These are phyloP conservation scores for Bungarus multicinctus DNA, from an alignment of 2,113 vertebrate genomes.

Conservation along the genomic window DNA sequence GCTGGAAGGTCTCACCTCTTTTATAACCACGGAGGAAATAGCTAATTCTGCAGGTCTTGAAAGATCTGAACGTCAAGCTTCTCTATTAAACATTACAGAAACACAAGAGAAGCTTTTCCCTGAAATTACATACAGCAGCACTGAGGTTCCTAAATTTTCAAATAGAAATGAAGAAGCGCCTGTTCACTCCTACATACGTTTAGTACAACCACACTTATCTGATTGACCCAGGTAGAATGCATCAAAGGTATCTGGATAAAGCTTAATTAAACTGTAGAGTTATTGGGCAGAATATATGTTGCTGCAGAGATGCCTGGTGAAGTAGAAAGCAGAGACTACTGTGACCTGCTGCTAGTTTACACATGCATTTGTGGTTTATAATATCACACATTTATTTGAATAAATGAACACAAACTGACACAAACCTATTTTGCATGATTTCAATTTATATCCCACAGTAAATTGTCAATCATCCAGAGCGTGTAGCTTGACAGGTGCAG, in stretches of 20 bases:
- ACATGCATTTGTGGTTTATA: not conserved
- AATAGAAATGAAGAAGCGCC: not conserved
- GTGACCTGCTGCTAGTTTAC: not conserved
- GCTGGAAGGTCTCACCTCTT: not conserved
- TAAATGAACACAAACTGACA: not conserved
- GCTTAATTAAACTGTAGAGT: not conserved
- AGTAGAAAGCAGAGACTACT: not conserved
- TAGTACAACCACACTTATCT: not conserved
- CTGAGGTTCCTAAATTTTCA: not conserved
- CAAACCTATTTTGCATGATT: not conserved
- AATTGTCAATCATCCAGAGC: not conserved
- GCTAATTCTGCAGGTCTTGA: not conserved
- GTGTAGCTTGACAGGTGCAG: not conserved
- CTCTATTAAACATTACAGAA: not conserved
- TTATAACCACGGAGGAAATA: not conserved
- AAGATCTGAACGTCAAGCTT: not conserved
- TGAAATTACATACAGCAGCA: not conserved
- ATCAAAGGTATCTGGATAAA: not conserved
- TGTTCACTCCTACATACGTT: not conserved
- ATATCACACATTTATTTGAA: not conserved
- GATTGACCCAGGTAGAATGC: not conserved
- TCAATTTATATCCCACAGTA: not conserved
- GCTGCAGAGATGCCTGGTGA: not conserved
- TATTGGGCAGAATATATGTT: not conserved
- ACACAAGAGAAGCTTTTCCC: not conserved